These are phyloP conservation scores for Pachyramphus minor DNA, from an alignment of 2,113 vertebrate genomes.

Conservation along the genomic window DNA sequence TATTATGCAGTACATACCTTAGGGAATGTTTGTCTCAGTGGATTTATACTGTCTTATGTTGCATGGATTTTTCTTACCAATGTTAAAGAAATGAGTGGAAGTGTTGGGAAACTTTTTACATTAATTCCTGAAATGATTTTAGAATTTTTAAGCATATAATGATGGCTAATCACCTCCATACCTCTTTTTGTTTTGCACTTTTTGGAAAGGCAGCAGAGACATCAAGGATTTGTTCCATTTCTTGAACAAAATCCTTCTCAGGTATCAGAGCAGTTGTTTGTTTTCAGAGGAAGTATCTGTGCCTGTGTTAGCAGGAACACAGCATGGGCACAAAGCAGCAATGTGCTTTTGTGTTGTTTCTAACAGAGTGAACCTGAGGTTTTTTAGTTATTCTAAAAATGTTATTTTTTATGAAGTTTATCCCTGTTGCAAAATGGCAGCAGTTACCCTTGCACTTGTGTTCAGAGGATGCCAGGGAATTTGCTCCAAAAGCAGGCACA, in stretches of 20 bases:
- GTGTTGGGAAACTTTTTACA: not conserved
- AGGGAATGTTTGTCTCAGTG: constrained; percentile 4
- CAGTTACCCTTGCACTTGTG: not conserved
- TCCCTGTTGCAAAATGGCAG: not conserved
- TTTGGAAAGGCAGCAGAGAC: not conserved
- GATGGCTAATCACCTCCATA: not conserved
- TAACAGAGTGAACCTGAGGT: not conserved
- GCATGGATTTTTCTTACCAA: not conserved
- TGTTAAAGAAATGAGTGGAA: not conserved
- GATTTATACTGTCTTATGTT: constrained; percentile 2
- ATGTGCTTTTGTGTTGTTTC: not conserved
- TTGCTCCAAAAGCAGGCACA: not conserved
- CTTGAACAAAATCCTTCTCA: not conserved
- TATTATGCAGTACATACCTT: not conserved
- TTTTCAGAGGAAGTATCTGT: not conserved
- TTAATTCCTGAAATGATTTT: not conserved
- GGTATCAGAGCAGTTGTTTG: not conserved
- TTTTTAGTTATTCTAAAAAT: not conserved
- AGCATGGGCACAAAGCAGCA: not conserved
- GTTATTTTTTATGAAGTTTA: not conserved
- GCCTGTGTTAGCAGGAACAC: not conserved
- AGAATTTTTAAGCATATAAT: not conserved
- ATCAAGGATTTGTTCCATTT: not conserved
- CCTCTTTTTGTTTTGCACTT: not conserved
- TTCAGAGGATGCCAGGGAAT: not conserved